Evolutionary conservation across 2,888 invertebrate genomes (phyloP).

Genomic region (Agrilus mali): DNA sequence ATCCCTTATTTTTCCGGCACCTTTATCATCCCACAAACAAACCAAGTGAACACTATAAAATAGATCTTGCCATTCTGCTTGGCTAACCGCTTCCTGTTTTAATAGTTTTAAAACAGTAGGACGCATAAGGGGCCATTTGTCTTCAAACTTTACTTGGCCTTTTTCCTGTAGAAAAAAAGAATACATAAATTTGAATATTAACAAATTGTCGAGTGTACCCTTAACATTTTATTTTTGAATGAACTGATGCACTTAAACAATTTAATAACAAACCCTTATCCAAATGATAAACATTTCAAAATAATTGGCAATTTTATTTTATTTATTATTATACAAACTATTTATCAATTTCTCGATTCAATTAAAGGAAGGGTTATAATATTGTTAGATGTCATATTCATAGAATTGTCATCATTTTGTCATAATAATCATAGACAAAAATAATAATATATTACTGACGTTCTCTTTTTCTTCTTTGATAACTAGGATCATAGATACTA

Average conservation of each 20-base stretch:
- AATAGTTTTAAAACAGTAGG: constrained; percentile 87
- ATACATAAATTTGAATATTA: not conserved
- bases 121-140: constrained; percentile 93
- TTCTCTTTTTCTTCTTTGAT: no score
- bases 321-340: no score
- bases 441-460: no score
- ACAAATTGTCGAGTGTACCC: constrained; percentile 8
- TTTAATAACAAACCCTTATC: not conserved
- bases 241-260: not conserved
- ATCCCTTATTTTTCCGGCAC: constrained; percentile 75
- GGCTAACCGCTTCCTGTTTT: constrained; percentile 86
- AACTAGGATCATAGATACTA: no score
- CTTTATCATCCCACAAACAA: constrained; percentile 95
- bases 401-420: no score
- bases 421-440: no score
- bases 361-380: no score
- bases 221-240: constrained; percentile 11
- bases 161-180: constrained; percentile 44
- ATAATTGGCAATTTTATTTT: not conserved
- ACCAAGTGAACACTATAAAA: constrained; percentile 94
- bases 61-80: constrained; percentile 94
- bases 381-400: no score
- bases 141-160: constrained; percentile 79
- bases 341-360: no score
- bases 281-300: not conserved